Percentiles rank a stretch among this genome's conserved stretches.
These are phyloP conservation scores for Psilopsiagon aurifrons DNA, from an alignment of 2,113 vertebrate species.

Conservation along the genomic window DNA sequence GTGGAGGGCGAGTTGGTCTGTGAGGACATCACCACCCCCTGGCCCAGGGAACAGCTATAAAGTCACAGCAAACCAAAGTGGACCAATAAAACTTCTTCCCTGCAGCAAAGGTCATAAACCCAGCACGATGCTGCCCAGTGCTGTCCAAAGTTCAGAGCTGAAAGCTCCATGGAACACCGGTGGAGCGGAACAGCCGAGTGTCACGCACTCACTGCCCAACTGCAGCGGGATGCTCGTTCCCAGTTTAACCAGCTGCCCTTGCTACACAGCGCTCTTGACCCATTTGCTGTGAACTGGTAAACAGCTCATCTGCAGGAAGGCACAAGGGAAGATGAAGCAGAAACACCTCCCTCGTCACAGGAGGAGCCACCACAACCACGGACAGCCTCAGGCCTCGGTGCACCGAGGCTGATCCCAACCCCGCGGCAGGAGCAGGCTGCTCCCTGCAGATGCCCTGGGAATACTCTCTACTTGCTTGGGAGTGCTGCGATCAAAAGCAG, in stretches of 20 bases:
- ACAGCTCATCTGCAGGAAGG: not conserved
- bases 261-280: not conserved
- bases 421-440: not conserved
- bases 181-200: not conserved
- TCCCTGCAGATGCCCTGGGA: not conserved
- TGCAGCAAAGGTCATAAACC: not conserved
- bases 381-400: rapidly evolving
- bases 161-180: rapidly evolving
- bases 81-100: not conserved
- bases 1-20: rapidly evolving
- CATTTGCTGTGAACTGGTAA: not conserved
- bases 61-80: not conserved
- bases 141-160: not conserved
- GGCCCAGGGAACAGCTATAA: not conserved
- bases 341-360: rapidly evolving
- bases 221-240: not conserved
- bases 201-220: not conserved
- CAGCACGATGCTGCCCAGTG: rapidly evolving
- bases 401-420: not conserved
- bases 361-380: not conserved
- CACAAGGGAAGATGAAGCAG: not conserved
- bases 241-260: not conserved
- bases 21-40: not conserved
- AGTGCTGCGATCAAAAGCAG: not conserved
- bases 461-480: not conserved